Conservation (phyloP, 2,797 vertebrate species). For the Enteromius anoplus region DNA sequence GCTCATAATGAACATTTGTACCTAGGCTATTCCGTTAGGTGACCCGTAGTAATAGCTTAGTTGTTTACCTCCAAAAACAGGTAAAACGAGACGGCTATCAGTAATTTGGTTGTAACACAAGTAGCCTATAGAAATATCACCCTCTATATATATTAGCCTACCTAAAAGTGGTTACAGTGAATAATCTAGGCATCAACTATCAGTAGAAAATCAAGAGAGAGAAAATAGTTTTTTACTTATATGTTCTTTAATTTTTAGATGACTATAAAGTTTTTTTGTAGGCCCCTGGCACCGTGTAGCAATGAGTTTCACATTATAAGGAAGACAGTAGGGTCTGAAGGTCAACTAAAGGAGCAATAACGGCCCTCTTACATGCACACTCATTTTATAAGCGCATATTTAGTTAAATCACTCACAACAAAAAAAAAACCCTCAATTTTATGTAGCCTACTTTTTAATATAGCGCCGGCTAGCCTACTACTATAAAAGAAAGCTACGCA, state of each 20-base stretch:
- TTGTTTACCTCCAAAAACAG: neutral
- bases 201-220: neutral
- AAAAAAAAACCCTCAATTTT: too few relatives aligned
- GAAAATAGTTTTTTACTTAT: neutral
- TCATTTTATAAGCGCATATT: neutral
- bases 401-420: neutral
- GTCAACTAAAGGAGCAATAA: slow-evolving; percentile 63
- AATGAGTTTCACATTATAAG: slow-evolving; percentile 60
- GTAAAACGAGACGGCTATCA: neutral
- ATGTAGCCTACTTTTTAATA: neutral
- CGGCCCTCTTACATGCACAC: slow-evolving; percentile 50
- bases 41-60: slow-evolving; percentile 28
- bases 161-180: neutral
- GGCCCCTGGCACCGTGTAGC: slow-evolving; percentile 47
- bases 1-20: slow-evolving; percentile 35
- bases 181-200: neutral
- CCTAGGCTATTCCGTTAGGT: slow-evolving; percentile 53
- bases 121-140: neutral
- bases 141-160: neutral
- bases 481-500: neutral
- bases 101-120: neutral
- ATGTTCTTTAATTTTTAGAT: neutral
- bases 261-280: neutral
- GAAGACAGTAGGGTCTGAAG: slow-evolving; percentile 70
- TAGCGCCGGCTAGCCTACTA: neutral